Conservation (phyloP, 2,797 vertebrate species). For the Acanthis flammea region DNA sequence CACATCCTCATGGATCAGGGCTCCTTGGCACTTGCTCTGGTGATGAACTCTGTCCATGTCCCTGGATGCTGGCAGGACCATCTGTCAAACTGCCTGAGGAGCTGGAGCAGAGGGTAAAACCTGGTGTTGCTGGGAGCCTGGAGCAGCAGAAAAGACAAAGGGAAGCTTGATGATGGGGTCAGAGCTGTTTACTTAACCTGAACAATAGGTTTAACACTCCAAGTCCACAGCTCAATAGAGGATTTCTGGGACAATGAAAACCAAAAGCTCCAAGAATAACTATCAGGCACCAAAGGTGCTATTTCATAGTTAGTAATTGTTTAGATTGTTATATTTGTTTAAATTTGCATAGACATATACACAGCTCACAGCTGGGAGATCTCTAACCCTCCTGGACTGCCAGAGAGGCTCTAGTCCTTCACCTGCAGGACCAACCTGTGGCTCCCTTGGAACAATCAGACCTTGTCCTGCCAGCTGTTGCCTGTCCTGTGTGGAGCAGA, state of each 20-base stretch:
- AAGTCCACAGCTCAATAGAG: neutral
- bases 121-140: neutral
- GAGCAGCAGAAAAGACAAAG: neutral
- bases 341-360: neutral
- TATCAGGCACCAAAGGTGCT: neutral
- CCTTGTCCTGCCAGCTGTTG: neutral
- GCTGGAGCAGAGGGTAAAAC: neutral
- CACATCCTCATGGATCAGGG: neutral
- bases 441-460: neutral
- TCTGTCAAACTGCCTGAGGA: neutral
- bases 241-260: neutral
- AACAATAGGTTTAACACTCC: neutral
- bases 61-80: neutral
- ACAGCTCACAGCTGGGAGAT: neutral
- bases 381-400: neutral
- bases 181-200: neutral
- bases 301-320: neutral
- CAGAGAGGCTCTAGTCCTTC: neutral
- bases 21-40: neutral
- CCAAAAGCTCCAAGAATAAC: neutral
- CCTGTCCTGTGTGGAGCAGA: neutral
- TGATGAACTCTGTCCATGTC: neutral
- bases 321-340: neutral
- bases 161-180: neutral
- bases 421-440: neutral